Conservation (phyloP, 2,888 invertebrate genomes). For the Diaperis boleti region DNA sequence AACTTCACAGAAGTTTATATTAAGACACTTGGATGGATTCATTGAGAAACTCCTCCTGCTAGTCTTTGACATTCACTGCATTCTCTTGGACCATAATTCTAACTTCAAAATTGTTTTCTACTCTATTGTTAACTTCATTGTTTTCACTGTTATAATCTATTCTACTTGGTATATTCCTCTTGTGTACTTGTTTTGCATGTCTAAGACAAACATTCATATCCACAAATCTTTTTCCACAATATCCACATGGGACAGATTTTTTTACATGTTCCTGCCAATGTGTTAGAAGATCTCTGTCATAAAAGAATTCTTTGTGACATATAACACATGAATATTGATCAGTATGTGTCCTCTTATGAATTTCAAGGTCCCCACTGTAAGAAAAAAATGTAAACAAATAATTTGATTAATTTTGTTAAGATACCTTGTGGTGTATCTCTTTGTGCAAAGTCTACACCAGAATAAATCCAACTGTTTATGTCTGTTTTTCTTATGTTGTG, state of each 20-base stretch:
- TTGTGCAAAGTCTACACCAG: constrained; percentile 38
- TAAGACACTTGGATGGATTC: constrained; percentile 17
- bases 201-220: constrained; percentile 23
- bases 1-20: constrained; percentile 4
- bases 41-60: constrained; percentile 3
- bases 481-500: constrained; percentile 37
- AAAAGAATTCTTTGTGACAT: constrained; percentile 19
- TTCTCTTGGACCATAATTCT: constrained; percentile 19
- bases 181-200: constrained; percentile 30
- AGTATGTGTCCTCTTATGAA: constrained; percentile 21
- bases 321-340: constrained; percentile 23
- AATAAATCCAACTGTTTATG: constrained; percentile 43
- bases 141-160: constrained; percentile 13
- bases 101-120: constrained; percentile 15
- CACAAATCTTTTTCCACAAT: constrained; percentile 31
- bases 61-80: not conserved
- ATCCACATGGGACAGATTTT: constrained; percentile 28
- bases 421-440: constrained; percentile 42
- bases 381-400: constrained; percentile 11
- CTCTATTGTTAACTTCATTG: not conserved
- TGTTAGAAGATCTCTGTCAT: constrained; percentile 11
- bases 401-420: constrained; percentile 1
- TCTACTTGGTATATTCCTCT: constrained; percentile 19
- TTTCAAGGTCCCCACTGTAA: constrained; percentile 29
- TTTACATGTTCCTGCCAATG: constrained; percentile 35